Base-by-base conservation (phyloP, 2,888 invertebrate genomes). In the Eremobia ochroleuca region DNA sequence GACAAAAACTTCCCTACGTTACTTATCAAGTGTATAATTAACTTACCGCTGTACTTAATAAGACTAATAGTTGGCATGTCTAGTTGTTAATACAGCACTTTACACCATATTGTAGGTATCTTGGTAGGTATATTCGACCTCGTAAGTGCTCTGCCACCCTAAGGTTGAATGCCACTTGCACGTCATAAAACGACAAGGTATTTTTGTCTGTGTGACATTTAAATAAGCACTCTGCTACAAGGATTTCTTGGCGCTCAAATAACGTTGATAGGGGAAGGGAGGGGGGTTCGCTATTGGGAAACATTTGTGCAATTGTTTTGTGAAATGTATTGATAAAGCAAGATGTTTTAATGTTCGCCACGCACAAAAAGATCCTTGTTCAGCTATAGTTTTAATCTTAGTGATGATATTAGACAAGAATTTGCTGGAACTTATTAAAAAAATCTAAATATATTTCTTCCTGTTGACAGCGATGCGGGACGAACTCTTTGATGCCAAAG, bases 21-120 rank as follows among this genome's bases (percentile, higher is more conserved):
- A 79, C 65, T 73, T 65, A 82, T 77, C 52, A 66, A 76, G 71
- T 80, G 73, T 81, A 43, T 81, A 81, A 79, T 88, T 77, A 85
- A 43, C 43, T 59, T 25, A 46, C 68, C 55, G 77, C 82, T 78
- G 76, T 68, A 59, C 31, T 76, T 82, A 85, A 81, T 78, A 73
- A 66, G 64, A 80, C 61, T 84, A 84, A 82, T 82, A 82, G 66
- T 72, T 76, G 73, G 69, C 77, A 80, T 61, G 65, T 34, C 34
- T 58, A 46, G 31, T 55, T 55, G 55, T 59, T 72, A 58, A 69
- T 69, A 34, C 34, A 55, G 46, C 58, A 61, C 66, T 81, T 87
- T 58, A 76, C 66, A 71, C 70, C n/a, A 71, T 66, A 55, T 55
- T 37, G 68, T 64, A 77, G 49, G 49, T 49, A 59, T 18, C 34